Base-by-base conservation (phyloP, 2,888 invertebrate species). In the Unio pictorum region DNA sequence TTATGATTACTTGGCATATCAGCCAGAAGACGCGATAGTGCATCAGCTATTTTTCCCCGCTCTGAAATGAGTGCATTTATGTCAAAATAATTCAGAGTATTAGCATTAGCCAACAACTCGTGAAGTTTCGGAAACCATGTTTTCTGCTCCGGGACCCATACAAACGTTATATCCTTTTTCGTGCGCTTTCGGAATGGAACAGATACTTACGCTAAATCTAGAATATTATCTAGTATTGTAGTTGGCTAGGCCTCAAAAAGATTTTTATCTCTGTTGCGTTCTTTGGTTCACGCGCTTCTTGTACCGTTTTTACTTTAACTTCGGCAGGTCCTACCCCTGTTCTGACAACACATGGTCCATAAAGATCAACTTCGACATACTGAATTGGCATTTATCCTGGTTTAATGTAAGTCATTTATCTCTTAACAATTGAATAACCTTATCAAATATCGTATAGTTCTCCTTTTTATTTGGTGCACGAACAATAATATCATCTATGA, bases 31-130 rank as follows among this genome's bases (percentile, higher is more conserved):
- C 75, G 57, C 26, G 73, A 73, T 54, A 74, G 54, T 2, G 68
- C n/a, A 61, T 81, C 77, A 34, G 74, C 74, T 20, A 72, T 73
- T 60, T 76, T 78, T 17, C 56, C 20, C 20, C 34, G 11, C 11
- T 76, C 76, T 15, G 67, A 64, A 8, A 72, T 74, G 54, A 66
- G 55, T 1, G 61, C 73, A 45, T 66, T 61, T 17, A 55, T 61
- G 28, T 75, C 68, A 58, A 64, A 76, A 61, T 73, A 70, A 0
- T 64, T 68, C 23, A 72, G 54, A 5, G 54, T 64, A 17, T 64
- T 58, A 17, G 71, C 68, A 30, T 69, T 65, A n/a, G 66, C 30
- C 28, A 78, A 54, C 7, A 28, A 15, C 18, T 69, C 30, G 54
- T 74, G 74, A 11, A 77, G 45, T 61, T 63, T 55, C 17, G 69